Evolutionary conservation across 2,113 vertebrate species (phyloP).

Genomic region (Emydocephalus ijimae): DNA sequence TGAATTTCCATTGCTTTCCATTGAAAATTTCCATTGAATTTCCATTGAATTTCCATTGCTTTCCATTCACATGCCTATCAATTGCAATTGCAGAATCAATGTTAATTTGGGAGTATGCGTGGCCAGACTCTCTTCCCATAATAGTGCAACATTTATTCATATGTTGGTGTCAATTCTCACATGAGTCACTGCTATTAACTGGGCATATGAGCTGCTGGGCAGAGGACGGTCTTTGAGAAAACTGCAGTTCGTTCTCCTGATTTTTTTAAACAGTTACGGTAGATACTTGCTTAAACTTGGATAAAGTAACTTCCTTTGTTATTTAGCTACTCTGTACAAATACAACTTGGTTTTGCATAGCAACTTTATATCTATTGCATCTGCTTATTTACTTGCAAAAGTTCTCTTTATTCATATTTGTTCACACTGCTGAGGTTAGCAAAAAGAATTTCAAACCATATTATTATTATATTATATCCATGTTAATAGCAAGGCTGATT

Average conservation of each 20-base stretch:
- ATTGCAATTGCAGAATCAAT: not conserved
- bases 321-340: constrained; percentile 7
- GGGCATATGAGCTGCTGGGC: not conserved
- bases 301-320: constrained; percentile 34
- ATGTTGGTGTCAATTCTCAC: not conserved
- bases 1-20: not conserved
- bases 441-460: not conserved
- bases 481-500: not conserved
- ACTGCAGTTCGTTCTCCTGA: constrained; percentile 26
- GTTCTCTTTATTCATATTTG: constrained; percentile 19
- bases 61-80: not conserved
- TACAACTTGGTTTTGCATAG: constrained; percentile 12
- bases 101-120: not conserved
- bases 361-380: constrained; percentile 17
- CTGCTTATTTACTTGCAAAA: not conserved
- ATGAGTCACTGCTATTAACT: not conserved
- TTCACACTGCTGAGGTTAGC: not conserved
- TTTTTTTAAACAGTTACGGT: constrained; percentile 1
- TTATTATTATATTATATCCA: not conserved
- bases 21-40: too few relatives aligned
- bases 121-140: not conserved
- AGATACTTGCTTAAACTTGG: constrained; percentile 35
- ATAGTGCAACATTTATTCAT: not conserved
- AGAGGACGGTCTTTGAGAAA: not conserved
- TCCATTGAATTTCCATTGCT: too few relatives aligned